Conservation (phyloP, 2,113 vertebrate genomes). For the Melanotaenia duboulayi region DNA sequence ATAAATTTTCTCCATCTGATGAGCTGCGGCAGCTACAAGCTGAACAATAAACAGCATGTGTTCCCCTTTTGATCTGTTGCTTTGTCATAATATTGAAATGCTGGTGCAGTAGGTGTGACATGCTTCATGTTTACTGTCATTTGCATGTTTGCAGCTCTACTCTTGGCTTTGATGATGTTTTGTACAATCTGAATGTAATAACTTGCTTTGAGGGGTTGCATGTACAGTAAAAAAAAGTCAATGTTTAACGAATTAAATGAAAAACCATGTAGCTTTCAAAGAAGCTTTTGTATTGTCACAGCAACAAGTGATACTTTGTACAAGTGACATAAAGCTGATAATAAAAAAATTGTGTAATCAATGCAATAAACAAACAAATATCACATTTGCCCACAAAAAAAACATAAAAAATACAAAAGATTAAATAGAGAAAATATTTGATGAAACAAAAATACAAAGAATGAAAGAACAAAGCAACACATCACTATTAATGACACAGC, state of each 20-base stretch:
- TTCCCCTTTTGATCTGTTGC: slow-evolving; percentile 34
- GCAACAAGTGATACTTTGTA: too few relatives aligned
- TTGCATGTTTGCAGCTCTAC: slow-evolving; percentile 14
- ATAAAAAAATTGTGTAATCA: too few relatives aligned
- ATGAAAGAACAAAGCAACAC: too few relatives aligned
- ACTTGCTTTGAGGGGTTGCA: slow-evolving; percentile 21
- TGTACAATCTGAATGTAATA: slow-evolving; percentile 11
- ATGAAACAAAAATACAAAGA: too few relatives aligned
- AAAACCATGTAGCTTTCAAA: too few relatives aligned
- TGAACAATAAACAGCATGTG: slow-evolving; percentile 31
- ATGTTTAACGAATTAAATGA: background rate
- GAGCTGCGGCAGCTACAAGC: background rate
- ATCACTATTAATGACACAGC: too few relatives aligned
- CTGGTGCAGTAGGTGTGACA: slow-evolving; percentile 27
- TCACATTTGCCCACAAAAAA: too few relatives aligned
- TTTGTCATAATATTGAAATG: slow-evolving; percentile 32
- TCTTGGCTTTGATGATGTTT: slow-evolving; percentile 20
- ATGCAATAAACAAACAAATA: too few relatives aligned
- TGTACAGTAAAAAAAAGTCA: background rate
- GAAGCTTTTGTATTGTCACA: too few relatives aligned
- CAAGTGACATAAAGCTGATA: too few relatives aligned
- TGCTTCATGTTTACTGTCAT: slow-evolving; percentile 27
- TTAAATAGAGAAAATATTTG: too few relatives aligned
- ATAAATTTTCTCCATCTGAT: background rate
- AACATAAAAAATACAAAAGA: too few relatives aligned